Conservation (phyloP, 2,797 vertebrate species). For the Poeciliopsis presidionis region DNA sequence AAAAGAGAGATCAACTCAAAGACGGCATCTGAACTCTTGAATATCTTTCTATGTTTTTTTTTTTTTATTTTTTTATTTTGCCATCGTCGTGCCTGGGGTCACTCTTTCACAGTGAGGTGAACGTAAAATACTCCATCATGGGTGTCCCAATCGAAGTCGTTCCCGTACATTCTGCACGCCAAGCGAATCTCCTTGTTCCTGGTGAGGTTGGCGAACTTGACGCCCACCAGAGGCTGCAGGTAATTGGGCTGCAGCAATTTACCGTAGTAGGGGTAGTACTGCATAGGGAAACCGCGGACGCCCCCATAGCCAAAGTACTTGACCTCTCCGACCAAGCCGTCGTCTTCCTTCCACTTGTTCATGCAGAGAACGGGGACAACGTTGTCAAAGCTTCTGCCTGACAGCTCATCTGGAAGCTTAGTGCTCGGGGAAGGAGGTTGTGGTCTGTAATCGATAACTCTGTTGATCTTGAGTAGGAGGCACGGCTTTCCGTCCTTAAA, state of each 20-base stretch:
- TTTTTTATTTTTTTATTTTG: constrained; percentile 57
- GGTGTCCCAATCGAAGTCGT: constrained; percentile 94
- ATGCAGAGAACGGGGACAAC: constrained; percentile 88
- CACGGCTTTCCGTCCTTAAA: constrained; percentile 89
- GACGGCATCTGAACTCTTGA: constrained; percentile 82
- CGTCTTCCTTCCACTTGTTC: constrained; percentile 89
- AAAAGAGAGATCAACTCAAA: constrained; percentile 69
- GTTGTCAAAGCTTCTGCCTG: constrained; percentile 49
- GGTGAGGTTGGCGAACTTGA: constrained; percentile 92
- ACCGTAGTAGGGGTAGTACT: constrained; percentile 98
- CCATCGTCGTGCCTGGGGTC: constrained; percentile 86
- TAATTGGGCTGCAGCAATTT: constrained; percentile 89
- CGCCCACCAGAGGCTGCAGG: constrained; percentile 93
- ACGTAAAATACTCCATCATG: constrained; percentile 97
- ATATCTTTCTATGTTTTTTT: constrained; percentile 69
- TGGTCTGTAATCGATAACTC: constrained; percentile 91
- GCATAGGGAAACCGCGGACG: constrained; percentile 86
- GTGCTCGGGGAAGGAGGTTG: constrained; percentile 75
- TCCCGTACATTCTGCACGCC: constrained; percentile 90
- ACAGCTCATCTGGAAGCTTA: constrained; percentile 62
- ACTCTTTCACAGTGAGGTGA: constrained; percentile 89
- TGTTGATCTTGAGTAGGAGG: constrained; percentile 93
- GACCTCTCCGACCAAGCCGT: constrained; percentile 76
- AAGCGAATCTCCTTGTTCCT: constrained; percentile 83
- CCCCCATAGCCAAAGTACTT: constrained; percentile 84